Evolutionary conservation across 2,888 invertebrate species (phyloP).

Genomic region (Hypsopygia costalis): DNA sequence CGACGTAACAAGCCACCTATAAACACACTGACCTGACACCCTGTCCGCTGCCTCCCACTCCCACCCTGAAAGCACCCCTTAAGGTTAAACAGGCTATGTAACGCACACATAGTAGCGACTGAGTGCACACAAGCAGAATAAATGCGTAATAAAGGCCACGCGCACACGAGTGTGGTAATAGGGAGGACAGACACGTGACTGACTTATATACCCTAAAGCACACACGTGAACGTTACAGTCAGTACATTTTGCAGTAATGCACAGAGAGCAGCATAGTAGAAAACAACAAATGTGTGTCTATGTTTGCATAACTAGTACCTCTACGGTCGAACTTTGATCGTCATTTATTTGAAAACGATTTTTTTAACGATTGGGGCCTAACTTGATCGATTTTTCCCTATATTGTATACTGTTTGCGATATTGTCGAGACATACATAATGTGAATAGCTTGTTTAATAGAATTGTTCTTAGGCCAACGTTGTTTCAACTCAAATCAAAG

Average conservation of each 20-base stretch:
- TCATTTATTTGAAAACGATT: no score
- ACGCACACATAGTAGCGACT: conserved; percentile 25
- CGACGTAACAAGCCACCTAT: conserved; percentile 49
- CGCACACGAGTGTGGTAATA: conserved; percentile 14
- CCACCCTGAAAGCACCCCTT: conserved; percentile 24
- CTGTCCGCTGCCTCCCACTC: conserved; percentile 6
- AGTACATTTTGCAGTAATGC: conserved; percentile 5
- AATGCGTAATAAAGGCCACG: conserved; percentile 23
- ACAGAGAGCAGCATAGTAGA: neutral
- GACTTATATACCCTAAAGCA: conserved; percentile 8
- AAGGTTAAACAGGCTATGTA: conserved; percentile 22
- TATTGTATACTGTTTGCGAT: no score
- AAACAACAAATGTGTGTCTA: no score
- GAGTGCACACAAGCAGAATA: conserved; percentile 24
- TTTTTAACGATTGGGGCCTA: no score
- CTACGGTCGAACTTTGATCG: no score
- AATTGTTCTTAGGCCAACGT: no score
- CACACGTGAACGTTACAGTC: conserved; percentile 6
- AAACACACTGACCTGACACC: conserved; percentile 67
- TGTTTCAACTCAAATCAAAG: no score
- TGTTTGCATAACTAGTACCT: no score
- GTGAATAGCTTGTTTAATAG: no score
- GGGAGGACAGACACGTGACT: conserved; percentile 1
- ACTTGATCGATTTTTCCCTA: no score
- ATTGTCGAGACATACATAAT: no score